Evolutionary conservation across 2,888 invertebrate species (phyloP).

Genomic region (Scelioninae gen. 2): DNA sequence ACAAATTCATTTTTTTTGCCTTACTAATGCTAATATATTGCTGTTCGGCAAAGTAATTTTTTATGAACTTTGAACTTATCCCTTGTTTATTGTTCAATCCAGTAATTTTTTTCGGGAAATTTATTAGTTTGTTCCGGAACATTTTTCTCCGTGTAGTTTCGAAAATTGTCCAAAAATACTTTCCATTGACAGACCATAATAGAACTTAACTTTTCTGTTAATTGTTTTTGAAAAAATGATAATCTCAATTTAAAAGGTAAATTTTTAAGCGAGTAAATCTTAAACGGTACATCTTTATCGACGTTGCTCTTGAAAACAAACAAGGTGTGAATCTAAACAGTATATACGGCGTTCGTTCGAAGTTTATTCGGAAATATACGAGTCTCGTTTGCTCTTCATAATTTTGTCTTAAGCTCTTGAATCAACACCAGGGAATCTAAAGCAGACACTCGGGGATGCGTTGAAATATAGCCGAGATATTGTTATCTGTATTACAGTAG

Average conservation of each 20-base stretch:
- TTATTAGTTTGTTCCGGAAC: no score
- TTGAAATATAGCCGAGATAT: slow-evolving; percentile 13
- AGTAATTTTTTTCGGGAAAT: no score
- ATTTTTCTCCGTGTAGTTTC: no score
- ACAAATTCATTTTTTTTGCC: no score
- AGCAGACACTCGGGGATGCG: background rate
- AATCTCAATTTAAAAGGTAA: no score
- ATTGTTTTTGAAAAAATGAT: background rate
- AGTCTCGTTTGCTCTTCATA: slow-evolving; percentile 20
- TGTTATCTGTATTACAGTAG: slow-evolving; percentile 9
- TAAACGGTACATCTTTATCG: slow-evolving; percentile 21
- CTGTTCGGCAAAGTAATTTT: no score
- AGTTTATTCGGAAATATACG: slow-evolving; percentile 17
- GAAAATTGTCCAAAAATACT: slow-evolving; percentile 10
- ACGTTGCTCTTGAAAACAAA: slow-evolving; percentile 22
- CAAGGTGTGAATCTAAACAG: slow-evolving; percentile 1
- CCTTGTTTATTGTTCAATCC: no score
- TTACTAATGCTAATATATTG: no score
- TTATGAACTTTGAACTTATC: no score
- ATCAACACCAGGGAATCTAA: slow-evolving; percentile 22
- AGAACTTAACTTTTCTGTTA: background rate
- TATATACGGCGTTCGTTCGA: slow-evolving; percentile 11
- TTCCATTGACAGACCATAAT: background rate
- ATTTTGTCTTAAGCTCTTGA: slow-evolving; percentile 27
- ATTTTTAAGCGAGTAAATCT: no score